These are phyloP conservation scores for Dichetophora obliterata DNA, from an alignment of 2,888 invertebrate genomes.

Conservation along the genomic window DNA sequence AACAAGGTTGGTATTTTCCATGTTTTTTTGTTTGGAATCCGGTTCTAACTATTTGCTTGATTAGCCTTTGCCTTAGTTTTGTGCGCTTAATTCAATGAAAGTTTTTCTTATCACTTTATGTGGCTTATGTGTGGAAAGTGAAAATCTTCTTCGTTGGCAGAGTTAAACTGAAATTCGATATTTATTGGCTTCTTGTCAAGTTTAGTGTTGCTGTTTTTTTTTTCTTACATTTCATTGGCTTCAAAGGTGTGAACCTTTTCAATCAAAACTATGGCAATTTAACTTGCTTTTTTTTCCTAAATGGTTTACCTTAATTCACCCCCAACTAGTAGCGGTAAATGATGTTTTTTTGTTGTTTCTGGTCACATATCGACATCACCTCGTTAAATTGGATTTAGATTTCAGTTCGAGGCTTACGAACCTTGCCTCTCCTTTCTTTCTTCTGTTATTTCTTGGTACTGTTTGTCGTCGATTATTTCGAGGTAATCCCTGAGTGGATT, in stretches of 20 bases:
- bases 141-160: not conserved
- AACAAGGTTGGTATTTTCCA: too few relatives aligned
- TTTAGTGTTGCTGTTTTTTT: not conserved
- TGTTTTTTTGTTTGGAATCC: too few relatives aligned
- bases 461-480: not conserved
- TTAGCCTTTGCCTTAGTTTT: too few relatives aligned
- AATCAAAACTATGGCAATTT: not conserved
- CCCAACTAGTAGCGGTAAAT: too few relatives aligned
- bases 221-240: not conserved
- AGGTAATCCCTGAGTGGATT: slow-evolving; percentile 26
- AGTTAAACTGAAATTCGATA: not conserved
- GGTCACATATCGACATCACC: not conserved
- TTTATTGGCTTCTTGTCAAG: not conserved
- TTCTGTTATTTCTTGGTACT: not conserved
- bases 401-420: slow-evolving; percentile 17
- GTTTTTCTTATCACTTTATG: not conserved
- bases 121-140: not conserved
- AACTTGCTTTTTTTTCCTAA: not conserved
- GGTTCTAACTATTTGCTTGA: too few relatives aligned
- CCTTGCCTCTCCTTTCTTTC: slow-evolving; percentile 13
- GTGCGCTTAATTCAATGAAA: too few relatives aligned
- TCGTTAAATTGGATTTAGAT: slow-evolving; percentile 33
- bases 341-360: not conserved
- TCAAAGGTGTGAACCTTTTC: slow-evolving; percentile 5
- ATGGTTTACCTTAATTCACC: too few relatives aligned